Conservation (phyloP, 2,888 invertebrate genomes). For the Oscheius sp. region DNA sequence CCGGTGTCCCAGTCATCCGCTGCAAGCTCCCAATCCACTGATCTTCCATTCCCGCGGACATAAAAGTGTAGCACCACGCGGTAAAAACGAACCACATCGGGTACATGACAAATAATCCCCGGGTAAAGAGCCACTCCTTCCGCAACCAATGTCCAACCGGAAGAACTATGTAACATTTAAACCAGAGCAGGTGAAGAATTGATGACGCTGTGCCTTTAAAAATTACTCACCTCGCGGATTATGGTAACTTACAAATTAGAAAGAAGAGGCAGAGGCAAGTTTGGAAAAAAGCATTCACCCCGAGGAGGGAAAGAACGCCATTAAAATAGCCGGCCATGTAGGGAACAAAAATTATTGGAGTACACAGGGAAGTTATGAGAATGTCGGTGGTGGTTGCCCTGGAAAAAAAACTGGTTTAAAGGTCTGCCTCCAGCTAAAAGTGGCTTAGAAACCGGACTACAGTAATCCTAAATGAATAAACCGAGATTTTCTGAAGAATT, state of each 20-base stretch:
- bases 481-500: no score
- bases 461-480: no score
- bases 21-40: conserved; percentile 16
- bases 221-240: neutral
- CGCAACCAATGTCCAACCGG: neutral
- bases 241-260: neutral
- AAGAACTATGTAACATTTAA: conserved; percentile 8
- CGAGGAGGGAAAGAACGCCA: neutral
- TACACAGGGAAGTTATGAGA: conserved; percentile 3
- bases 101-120: conserved; percentile 6
- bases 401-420: neutral
- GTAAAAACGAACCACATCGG: conserved; percentile 12
- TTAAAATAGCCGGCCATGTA: conserved; percentile 8
- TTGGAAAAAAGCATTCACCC: conserved; percentile 8
- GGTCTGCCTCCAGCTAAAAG: no score
- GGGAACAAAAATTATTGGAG: conserved; percentile 7
- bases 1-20: neutral
- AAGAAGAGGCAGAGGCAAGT: neutral
- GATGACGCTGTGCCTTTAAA: conserved; percentile 14
- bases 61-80: neutral
- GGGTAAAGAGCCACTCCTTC: neutral
- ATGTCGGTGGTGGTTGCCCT: conserved; percentile 2
- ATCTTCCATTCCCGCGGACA: neutral
- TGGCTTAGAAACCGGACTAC: no score
- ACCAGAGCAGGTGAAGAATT: conserved; percentile 21